A percentile compares a stretch with the other conserved stretches of the same genome.
phyloP scores from a whole-genome alignment of 2,888 invertebrate genomes.

The Drosophila quinaria region DNA sequence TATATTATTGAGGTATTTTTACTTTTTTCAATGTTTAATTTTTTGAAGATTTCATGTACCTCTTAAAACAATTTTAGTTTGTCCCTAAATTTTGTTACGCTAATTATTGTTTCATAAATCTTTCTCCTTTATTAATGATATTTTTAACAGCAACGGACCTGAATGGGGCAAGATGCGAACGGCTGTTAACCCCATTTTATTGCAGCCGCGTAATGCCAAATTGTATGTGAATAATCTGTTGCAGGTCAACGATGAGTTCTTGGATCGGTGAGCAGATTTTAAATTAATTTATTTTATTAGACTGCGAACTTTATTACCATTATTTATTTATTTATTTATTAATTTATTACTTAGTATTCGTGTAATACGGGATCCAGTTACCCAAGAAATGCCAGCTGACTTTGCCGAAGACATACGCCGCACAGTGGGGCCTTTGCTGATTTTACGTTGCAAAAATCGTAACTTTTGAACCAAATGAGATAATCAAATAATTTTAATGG shows the following conservation, averaged over 20 bases:
- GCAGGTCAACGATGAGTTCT: conserved; percentile 86
- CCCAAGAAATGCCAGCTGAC: conserved; percentile 85
- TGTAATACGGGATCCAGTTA: conserved; percentile 73
- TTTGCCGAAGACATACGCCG: conserved; percentile 87
- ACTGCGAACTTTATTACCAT: not conserved
- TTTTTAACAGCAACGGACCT: conserved; percentile 87
- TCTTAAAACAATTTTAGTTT: no score
- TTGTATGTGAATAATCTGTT: conserved; percentile 86
- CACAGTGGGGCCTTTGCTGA: no score
- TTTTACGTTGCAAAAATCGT: no score
- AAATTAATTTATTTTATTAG: no score
- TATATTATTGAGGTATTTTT: no score
- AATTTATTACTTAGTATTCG: conserved; percentile 78
- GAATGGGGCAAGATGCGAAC: conserved; percentile 89
- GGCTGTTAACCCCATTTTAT: conserved; percentile 89
- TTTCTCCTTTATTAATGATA: not conserved
- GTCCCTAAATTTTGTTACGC: no score
- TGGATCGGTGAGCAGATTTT: conserved; percentile 70
- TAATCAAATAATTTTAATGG: no score
- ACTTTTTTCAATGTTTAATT: no score
- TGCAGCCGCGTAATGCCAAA: conserved; percentile 88
- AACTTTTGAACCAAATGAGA: no score
- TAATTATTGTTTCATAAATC: no score
- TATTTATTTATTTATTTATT: no score
- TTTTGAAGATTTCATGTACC: no score